phyloP scores from a whole-genome alignment of 2,797 vertebrate species.

The Hapalemur alaotrensis region DNA sequence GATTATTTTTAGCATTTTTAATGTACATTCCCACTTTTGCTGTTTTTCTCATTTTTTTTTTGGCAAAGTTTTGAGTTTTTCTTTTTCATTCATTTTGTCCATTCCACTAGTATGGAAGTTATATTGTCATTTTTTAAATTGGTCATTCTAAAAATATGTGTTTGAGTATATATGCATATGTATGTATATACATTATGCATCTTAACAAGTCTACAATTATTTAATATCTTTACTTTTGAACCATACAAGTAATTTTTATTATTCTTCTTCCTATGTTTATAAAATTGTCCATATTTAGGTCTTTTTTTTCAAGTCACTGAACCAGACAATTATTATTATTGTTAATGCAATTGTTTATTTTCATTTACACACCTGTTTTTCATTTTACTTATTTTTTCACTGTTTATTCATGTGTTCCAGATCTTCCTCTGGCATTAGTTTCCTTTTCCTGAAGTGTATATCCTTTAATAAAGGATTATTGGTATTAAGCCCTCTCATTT shows the following conservation, averaged over 20 bases:
- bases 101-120: background rate
- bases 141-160: background rate
- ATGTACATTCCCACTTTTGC: background rate
- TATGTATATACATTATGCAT: background rate
- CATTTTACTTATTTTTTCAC: background rate
- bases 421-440: background rate
- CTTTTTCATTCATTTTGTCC: background rate
- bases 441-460: background rate
- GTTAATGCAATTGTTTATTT: background rate
- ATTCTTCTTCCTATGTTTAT: background rate
- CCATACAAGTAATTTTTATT: conserved; percentile 15
- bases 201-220: background rate
- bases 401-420: background rate
- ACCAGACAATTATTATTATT: background rate
- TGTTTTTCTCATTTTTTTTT: background rate
- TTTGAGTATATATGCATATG: background rate
- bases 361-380: background rate
- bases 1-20: conserved; percentile 18
- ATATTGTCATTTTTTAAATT: background rate
- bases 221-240: background rate
- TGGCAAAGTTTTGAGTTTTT: background rate
- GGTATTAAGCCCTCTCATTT: background rate
- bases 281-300: background rate
- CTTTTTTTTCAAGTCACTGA: background rate
- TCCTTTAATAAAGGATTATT: background rate